Conservation (phyloP, 2,113 vertebrate genomes). For the Sphyrna mokarran region DNA sequence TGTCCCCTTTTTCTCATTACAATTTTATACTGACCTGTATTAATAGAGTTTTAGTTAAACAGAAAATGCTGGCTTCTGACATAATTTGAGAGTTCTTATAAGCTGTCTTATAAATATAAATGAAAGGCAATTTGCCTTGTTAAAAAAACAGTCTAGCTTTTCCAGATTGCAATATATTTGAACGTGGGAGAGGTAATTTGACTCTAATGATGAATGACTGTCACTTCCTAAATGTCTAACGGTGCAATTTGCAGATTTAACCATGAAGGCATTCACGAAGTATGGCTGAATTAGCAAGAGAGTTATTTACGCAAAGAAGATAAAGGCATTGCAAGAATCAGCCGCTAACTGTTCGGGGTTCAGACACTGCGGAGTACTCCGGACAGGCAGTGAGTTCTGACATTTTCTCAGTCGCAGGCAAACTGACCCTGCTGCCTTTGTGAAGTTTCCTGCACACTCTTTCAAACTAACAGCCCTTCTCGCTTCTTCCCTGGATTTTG, state of each 20-base stretch:
- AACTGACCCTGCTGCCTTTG: background rate
- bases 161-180: background rate
- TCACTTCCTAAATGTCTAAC: slow-evolving; percentile 20
- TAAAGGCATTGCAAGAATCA: background rate
- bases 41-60: background rate
- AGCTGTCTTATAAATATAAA: slow-evolving; percentile 17
- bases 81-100: slow-evolving; percentile 21
- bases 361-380: background rate
- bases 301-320: slow-evolving; percentile 10
- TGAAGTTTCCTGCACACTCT: background rate
- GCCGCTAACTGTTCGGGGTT: background rate
- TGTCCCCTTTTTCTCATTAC: background rate
- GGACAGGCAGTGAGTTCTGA: background rate
- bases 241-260: background rate
- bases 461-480: background rate
- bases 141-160: background rate
- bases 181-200: slow-evolving; percentile 10
- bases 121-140: background rate
- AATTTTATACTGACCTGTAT: background rate
- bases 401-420: background rate
- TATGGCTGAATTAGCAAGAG: background rate
- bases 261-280: background rate
- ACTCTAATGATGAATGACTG: slow-evolving; percentile 19
- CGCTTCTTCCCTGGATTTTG: background rate
- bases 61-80: background rate